These are phyloP conservation scores for Apostichopus japonicus DNA, from an alignment of 35 echinoderm and acorn worm species.

Conservation along the genomic window DNA sequence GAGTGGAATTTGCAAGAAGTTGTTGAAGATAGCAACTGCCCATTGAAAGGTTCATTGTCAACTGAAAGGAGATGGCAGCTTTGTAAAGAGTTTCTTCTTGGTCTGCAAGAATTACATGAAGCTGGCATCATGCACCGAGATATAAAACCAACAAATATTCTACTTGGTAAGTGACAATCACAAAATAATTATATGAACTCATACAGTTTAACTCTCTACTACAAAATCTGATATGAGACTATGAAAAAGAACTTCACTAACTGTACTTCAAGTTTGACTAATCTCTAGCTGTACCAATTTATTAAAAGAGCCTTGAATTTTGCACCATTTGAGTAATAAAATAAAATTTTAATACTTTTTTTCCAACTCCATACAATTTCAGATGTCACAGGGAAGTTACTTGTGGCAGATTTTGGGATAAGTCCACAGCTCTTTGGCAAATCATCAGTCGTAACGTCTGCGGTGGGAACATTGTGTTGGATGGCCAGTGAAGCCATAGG, in stretches of 20 bases:
- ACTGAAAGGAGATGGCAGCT: not conserved
- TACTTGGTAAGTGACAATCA: slow-evolving; percentile 31
- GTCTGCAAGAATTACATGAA: slow-evolving; percentile 14
- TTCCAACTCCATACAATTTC: not conserved
- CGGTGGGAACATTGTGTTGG: slow-evolving; percentile 21
- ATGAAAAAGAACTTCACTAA: too few species aligned
- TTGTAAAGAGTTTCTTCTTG: not conserved
- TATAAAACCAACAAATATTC: slow-evolving; percentile 30
- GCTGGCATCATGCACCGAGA: slow-evolving; percentile 32
- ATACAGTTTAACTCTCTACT: too few species aligned
- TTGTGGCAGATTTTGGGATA: slow-evolving; percentile 8
- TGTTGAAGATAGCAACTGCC: not conserved
- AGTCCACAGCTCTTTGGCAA: slow-evolving; percentile 2
- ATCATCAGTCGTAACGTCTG: not conserved
- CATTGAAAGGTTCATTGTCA: too few species aligned
- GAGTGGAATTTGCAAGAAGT: not conserved
- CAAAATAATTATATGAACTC: too few species aligned
- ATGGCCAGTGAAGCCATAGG: slow-evolving; percentile 10
- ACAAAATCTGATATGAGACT: too few species aligned
- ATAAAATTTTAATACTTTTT: too few species aligned
- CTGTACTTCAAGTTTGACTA: too few species aligned
- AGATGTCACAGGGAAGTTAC: slow-evolving; percentile 20
- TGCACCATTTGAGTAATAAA: too few species aligned
- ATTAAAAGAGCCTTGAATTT: too few species aligned
- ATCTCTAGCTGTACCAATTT: too few species aligned